Base-by-base conservation (phyloP, 1,140 invertebrate species). In the Drosophila bipectinata region DNA sequence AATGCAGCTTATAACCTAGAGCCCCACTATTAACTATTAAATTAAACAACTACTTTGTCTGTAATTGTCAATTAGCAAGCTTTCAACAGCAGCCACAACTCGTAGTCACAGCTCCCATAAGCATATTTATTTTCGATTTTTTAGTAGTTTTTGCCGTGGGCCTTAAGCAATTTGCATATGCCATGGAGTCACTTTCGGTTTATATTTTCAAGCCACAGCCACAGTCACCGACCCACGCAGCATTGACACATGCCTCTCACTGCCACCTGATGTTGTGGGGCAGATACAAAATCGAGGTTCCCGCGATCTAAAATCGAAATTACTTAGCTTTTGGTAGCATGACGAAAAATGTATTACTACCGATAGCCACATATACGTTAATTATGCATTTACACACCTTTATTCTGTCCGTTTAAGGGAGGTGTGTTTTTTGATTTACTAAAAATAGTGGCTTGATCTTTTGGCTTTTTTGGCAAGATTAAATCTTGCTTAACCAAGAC, bases 31-130 rank as follows among this genome's bases (percentile, higher is more conserved):
- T 8, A 53, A 51, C 15, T 15, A 15, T 15, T 15, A 15, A 15
- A 15, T 15, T 15, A 15, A 48, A 34, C 41, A 48, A 18, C 41
- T 49, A 79, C 71, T 64, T 64, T 62, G 58, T 34, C 76, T 55
- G 61, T 75, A 85, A 85, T 80, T 81, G 81, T 72, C 81, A 85
- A 85, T 85, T 85, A 85, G 81, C 81, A 68, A 73, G 77, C 81
- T 85, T 85, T 85, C 81, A 85, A 72, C 81, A 55, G 58, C 62
- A 54, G 55, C 47, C 24, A 53, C 45, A 37, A 39, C 57, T 56
- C 44, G 53, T 26, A 55, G 61, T 57, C 67, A 79, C 72, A 84
- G 80, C 80, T 84, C 77, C 80, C 80, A 83, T 56, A 60, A 66
- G 39, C 44, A 63, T 44, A 69, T 53, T 73, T 74, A 63, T 71